Evolutionary conservation across 2,797 vertebrate genomes (phyloP).

Genomic region (Lacerta bilineata): DNA sequence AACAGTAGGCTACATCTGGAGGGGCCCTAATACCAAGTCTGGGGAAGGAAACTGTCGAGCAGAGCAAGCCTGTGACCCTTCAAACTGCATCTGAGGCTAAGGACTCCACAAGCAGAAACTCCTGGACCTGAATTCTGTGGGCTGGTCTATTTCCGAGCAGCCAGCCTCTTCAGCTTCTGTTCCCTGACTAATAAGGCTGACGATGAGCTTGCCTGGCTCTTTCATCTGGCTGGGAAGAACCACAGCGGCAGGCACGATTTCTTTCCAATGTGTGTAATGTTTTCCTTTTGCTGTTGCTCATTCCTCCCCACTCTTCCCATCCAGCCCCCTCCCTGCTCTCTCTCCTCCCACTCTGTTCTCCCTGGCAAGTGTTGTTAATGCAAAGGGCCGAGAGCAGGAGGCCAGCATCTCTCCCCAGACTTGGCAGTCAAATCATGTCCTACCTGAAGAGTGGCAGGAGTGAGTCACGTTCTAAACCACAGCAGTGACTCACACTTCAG

Average conservation of each 20-base stretch:
- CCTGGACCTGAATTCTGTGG: background rate
- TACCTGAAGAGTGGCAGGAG: slow-evolving; percentile 54
- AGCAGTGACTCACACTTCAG: slow-evolving; percentile 67
- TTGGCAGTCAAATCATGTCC: slow-evolving; percentile 67
- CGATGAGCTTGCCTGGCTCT: background rate
- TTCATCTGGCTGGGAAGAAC: slow-evolving; percentile 5
- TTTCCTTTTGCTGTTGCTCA: slow-evolving; percentile 31
- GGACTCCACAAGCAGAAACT: background rate
- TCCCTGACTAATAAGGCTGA: slow-evolving; percentile 20
- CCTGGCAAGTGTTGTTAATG: background rate
- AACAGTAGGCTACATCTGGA: too few relatives aligned
- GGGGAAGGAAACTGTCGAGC: background rate
- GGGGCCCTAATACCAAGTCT: background rate
- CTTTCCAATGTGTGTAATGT: slow-evolving; percentile 30
- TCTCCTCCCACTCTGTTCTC: slow-evolving; percentile 1
- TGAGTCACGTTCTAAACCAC: slow-evolving; percentile 68
- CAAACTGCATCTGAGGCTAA: background rate
- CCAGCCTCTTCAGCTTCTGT: background rate
- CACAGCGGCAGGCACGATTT: slow-evolving; percentile 9
- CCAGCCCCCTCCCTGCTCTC: background rate
- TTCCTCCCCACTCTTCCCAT: background rate
- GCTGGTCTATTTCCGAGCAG: background rate
- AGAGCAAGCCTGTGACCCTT: background rate
- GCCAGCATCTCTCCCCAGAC: slow-evolving; percentile 46
- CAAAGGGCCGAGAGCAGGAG: background rate